Base-by-base conservation (phyloP, 92 coral and sea anemone genomes). In the Actinostola sp. region DNA sequence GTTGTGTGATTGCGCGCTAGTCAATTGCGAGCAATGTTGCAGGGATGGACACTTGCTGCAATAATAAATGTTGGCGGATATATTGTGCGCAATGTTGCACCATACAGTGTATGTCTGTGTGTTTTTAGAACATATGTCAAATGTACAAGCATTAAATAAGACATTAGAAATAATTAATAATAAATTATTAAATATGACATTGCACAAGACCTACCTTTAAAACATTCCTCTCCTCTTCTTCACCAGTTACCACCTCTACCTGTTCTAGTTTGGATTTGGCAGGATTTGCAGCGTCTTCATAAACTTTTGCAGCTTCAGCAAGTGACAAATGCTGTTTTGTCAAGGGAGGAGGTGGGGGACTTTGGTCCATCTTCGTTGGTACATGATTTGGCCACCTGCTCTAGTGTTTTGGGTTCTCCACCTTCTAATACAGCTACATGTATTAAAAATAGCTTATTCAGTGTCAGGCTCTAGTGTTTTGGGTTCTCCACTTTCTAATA, bases 221-320 rank as follows among this genome's bases (percentile, higher is more conserved):
- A 9, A 93, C 97, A 72, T 91, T 93, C 61, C 94, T 82, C 46
- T 93, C 98, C 41, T 93, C 97, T 52, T 93, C 98, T 70, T 93
- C 98, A 3, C 98, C 98, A 8, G 97, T 93, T 28, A 93, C 91
- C 4, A 91, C 93, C 34, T 89, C 75, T 26, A 93, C 90, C 46
- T 84, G 71, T 24, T 76, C 77, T 27, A 84, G 71, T 61, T 86
- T 88, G 27, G 91, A 55, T 42, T 75, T 80, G 1, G 82, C 53
- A 21, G 91, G 96, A 6, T 62, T 25, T 17, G 66, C 85, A 59
- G 64, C 67, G 65, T 86, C 85, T 42, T 90, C 81, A 27, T 90
- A 90, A 1, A 86, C 92, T 68, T 77, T 67, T 15, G 96, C 96
- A 10, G 96, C 96, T 64, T 90, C 90, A 20, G 98, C 97, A 25